These are phyloP conservation scores for Calameuta pallipes DNA, from an alignment of 2,888 invertebrate genomes.

Conservation along the genomic window DNA sequence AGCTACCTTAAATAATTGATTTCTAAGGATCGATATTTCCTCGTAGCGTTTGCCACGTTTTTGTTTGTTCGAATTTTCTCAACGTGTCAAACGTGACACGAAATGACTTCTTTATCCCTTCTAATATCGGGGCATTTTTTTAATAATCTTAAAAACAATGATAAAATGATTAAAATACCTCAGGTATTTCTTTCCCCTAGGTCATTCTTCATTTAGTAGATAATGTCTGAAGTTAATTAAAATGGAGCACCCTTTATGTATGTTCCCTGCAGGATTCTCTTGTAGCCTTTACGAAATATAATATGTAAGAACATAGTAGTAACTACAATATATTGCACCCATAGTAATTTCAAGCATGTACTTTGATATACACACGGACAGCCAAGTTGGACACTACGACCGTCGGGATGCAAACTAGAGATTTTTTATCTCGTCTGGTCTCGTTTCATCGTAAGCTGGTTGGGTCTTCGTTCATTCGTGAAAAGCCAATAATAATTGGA, in stretches of 20 bases:
- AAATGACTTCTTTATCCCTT: not conserved
- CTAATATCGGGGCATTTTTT: not conserved
- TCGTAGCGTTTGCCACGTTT: slow-evolving; percentile 16
- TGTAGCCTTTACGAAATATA: not conserved
- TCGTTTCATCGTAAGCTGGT: not conserved
- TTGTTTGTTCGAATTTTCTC: slow-evolving; percentile 17
- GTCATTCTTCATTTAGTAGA: not conserved
- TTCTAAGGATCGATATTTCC: slow-evolving; percentile 24
- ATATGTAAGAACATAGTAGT: not conserved
- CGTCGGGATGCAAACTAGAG: not conserved
- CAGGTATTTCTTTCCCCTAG: not conserved
- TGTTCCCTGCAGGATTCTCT: not conserved
- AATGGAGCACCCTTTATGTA: not conserved
- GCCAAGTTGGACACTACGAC: not conserved
- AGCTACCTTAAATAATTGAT: slow-evolving; percentile 22
- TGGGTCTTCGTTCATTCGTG: not conserved
- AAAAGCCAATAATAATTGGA: not conserved
- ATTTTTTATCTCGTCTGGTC: not conserved
- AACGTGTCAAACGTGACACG: slow-evolving; percentile 7
- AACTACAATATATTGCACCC: not conserved
- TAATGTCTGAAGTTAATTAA: not conserved
- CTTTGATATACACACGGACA: not conserved
- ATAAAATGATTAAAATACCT: not conserved
- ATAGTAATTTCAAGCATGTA: not conserved
- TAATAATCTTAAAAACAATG: not conserved